Conservation (phyloP, 2,797 vertebrate genomes). For the Sardinella longiceps region DNA sequence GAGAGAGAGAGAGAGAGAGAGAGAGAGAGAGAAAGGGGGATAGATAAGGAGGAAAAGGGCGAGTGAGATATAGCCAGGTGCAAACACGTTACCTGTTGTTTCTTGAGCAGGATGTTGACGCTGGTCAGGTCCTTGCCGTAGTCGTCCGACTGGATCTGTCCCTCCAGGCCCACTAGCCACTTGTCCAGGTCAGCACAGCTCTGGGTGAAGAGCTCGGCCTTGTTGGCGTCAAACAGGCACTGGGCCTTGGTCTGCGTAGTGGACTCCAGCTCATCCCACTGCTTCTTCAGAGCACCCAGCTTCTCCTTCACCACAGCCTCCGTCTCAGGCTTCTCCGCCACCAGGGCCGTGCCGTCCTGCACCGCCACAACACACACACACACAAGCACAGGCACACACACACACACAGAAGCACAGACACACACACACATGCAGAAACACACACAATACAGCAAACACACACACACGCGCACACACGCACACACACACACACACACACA, state of each 20-base stretch:
- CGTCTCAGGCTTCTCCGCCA: slow-evolving; percentile 93
- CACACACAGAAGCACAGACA: neutral
- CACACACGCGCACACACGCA: too few species aligned
- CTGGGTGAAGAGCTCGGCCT: slow-evolving; percentile 97
- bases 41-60: too few species aligned
- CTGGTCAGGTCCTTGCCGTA: slow-evolving; percentile 98
- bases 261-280: slow-evolving; percentile 94
- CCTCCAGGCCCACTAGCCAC: slow-evolving; percentile 89
- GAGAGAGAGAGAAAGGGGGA: too few species aligned
- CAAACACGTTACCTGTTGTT: slow-evolving; percentile 99
- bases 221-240: slow-evolving; percentile 96
- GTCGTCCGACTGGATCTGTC: slow-evolving; percentile 93
- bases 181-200: slow-evolving; percentile 97
- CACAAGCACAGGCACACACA: too few species aligned
- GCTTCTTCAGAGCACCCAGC: slow-evolving; percentile 80
- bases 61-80: too few species aligned
- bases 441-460: too few species aligned
- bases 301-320: slow-evolving; percentile 90
- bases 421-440: too few species aligned
- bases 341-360: too few species aligned
- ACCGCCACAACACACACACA: too few species aligned
- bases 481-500: too few species aligned
- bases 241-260: slow-evolving; percentile 97
- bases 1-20: too few species aligned
- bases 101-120: slow-evolving; percentile 96